phyloP scores from a whole-genome alignment of 2,888 invertebrate genomes.

The Vanessa cardui region DNA sequence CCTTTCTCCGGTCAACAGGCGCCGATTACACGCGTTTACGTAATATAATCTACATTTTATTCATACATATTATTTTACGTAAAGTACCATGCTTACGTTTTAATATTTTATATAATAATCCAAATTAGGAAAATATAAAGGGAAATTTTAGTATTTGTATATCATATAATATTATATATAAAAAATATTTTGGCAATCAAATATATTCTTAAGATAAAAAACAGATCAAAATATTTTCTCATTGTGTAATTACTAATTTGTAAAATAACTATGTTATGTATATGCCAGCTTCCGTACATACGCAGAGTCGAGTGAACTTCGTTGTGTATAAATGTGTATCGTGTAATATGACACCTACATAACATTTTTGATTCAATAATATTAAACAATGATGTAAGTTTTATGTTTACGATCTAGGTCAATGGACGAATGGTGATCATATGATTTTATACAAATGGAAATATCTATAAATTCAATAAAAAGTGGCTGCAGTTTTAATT shows the following conservation, averaged over 20 bases:
- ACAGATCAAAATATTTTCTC: no score
- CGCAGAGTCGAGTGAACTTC: neutral
- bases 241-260: no score
- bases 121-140: neutral
- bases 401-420: constrained; percentile 31
- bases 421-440: constrained; percentile 31
- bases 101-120: neutral
- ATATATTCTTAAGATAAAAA: no score
- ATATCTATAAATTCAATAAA: no score
- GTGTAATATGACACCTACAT: constrained; percentile 1
- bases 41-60: constrained; percentile 30
- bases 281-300: no score
- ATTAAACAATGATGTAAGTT: constrained; percentile 31
- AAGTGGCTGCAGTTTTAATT: no score
- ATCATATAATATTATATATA: no score
- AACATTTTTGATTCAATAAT: constrained; percentile 12
- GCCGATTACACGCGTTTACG: constrained; percentile 42
- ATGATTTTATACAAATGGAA: constrained; percentile 13
- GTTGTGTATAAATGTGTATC: neutral
- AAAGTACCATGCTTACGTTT: neutral
- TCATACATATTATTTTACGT: neutral
- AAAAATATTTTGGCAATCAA: no score
- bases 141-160: no score
- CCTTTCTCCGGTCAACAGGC: constrained; percentile 33
- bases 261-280: no score